Percentiles rank a stretch among this genome's conserved stretches.
Conservation (phyloP, 92 coral and sea anemone species). For the Phenganax marumi region DNA sequence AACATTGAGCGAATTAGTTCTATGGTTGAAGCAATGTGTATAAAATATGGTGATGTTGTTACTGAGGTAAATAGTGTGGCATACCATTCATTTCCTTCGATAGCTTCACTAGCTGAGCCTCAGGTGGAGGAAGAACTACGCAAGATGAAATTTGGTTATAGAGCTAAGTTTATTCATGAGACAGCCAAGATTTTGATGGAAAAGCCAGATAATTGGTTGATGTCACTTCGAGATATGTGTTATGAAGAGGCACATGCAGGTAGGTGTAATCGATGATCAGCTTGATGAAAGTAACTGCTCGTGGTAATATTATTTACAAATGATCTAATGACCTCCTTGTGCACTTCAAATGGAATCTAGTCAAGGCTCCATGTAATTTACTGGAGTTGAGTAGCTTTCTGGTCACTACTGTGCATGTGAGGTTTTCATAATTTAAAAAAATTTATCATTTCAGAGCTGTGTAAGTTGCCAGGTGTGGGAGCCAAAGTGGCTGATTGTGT, state of each 20-base stretch:
- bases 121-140: constrained; percentile 73
- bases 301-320: background rate
- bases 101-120: constrained; percentile 58
- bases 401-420: background rate
- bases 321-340: too few relatives aligned
- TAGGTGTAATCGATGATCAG: background rate
- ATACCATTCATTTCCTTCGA: constrained; percentile 68
- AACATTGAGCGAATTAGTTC: constrained; percentile 82
- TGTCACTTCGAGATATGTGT: constrained; percentile 60
- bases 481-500: constrained; percentile 98
- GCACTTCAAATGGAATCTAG: too few relatives aligned
- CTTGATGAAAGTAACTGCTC: too few relatives aligned
- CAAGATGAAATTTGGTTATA: constrained; percentile 87
- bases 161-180: constrained; percentile 81
- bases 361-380: background rate
- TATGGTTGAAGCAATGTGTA: constrained; percentile 78
- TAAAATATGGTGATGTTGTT: constrained; percentile 70
- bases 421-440: background rate
- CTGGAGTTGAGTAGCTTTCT: too few relatives aligned
- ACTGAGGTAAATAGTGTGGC: constrained; percentile 61
- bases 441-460: constrained; percentile 59
- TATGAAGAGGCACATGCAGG: constrained; percentile 88
- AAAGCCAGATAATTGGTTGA: constrained; percentile 71
- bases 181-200: constrained; percentile 67
- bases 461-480: constrained; percentile 94